These are phyloP conservation scores for Petrolisthes manimaculis DNA, from an alignment of 2,888 invertebrate species.

Conservation along the genomic window DNA sequence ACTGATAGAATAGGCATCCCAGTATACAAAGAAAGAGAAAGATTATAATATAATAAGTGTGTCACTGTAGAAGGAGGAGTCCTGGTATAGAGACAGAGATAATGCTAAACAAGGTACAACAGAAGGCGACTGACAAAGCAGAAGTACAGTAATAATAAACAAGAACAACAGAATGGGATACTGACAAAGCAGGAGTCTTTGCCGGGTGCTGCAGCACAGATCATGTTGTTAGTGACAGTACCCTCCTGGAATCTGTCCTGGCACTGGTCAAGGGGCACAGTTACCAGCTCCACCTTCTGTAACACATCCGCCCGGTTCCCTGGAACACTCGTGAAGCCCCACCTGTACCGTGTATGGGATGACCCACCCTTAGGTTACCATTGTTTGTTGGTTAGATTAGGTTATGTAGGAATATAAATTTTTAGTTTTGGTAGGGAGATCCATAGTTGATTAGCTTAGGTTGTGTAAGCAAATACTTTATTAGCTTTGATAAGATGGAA, in stretches of 20 bases:
- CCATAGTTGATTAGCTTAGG: too few species aligned
- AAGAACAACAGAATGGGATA: not conserved
- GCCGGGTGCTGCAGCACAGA: constrained; percentile 29
- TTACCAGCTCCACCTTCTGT: constrained; percentile 33
- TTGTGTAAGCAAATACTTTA: too few species aligned
- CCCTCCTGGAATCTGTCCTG: constrained; percentile 14
- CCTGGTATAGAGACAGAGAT: not conserved
- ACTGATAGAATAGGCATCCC: too few species aligned
- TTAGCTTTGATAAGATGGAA: too few species aligned
- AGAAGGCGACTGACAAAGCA: not conserved
- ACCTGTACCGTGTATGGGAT: constrained; percentile 19
- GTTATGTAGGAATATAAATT: not conserved
- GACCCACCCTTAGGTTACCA: not conserved
- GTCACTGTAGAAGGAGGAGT: too few species aligned
- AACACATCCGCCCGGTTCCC: constrained; percentile 29
- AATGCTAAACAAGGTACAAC: not conserved
- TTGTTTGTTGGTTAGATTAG: not conserved
- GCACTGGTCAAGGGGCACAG: constrained; percentile 27
- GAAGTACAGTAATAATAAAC: not conserved
- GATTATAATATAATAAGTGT: too few species aligned
- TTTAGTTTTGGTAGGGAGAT: not conserved
- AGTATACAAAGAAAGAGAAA: too few species aligned
- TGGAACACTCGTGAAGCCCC: constrained; percentile 41
- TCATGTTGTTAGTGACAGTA: constrained; percentile 36
- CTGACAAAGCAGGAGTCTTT: constrained; percentile 55